Percentiles rank a stretch among this genome's conserved stretches.
phyloP scores from a whole-genome alignment of 2,113 vertebrate species.

The Fulica atra region DNA sequence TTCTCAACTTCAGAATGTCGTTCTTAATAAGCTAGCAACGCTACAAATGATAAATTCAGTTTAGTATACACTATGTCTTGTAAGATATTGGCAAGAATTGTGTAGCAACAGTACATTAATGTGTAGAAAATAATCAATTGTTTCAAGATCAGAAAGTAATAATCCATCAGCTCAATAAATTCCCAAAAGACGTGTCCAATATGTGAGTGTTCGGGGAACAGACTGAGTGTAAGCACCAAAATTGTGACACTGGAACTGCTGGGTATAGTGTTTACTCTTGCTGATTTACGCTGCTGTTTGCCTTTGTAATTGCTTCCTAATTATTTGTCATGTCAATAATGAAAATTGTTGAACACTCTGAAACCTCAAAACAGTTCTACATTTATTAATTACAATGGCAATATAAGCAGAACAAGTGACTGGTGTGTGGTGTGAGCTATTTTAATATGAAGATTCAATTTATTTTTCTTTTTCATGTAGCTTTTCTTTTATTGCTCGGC shows the following conservation, averaged over 20 bases:
- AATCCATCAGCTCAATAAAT: neutral
- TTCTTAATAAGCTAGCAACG: neutral
- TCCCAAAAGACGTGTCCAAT: neutral
- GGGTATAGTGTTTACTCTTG: neutral
- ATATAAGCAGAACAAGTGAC: neutral
- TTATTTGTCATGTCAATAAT: neutral
- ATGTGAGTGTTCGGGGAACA: neutral
- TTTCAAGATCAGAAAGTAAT: slow-evolving; percentile 6
- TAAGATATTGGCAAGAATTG: neutral
- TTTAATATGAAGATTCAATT: neutral
- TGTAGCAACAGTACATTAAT: neutral
- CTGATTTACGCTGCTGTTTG: neutral
- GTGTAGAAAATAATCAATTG: neutral
- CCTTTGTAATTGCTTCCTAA: neutral
- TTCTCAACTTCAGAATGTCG: neutral
- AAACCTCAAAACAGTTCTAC: neutral
- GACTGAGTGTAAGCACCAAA: neutral
- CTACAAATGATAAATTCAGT: neutral
- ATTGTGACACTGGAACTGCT: neutral
- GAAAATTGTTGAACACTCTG: neutral
- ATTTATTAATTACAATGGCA: neutral
- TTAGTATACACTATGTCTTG: neutral
- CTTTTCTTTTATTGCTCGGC: too few species aligned
- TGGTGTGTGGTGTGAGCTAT: neutral
- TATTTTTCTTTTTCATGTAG: neutral